Percentiles rank a stretch among this genome's conserved stretches.
phyloP scores from a whole-genome alignment of 2,797 vertebrate species.

The Hafferia zeledoni region DNA sequence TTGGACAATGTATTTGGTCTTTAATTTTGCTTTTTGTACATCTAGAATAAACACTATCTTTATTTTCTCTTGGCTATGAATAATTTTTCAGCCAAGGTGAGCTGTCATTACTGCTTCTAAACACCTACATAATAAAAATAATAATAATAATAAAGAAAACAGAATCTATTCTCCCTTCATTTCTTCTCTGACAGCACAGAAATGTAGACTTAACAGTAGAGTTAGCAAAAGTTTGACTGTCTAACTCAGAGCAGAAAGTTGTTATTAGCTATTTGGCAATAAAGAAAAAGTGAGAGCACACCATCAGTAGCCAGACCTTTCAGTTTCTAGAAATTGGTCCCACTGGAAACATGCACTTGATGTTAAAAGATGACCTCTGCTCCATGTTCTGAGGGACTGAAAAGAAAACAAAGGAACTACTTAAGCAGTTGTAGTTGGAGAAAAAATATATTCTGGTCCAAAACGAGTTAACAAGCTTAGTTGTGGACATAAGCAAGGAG shows the following conservation, averaged over 20 bases:
- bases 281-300: not conserved
- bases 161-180: not conserved
- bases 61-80: not conserved
- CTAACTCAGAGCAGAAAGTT: not conserved
- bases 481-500: not conserved
- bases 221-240: not conserved
- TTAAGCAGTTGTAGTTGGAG: not conserved
- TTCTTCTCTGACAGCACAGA: not conserved
- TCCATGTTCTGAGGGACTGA: not conserved
- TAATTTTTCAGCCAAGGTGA: not conserved
- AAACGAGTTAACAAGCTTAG: not conserved
- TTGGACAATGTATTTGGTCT: not conserved
- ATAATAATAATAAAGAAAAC: not conserved
- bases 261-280: not conserved
- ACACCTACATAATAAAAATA: not conserved
- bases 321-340: constrained; percentile 18
- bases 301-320: not conserved
- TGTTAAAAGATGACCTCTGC: not conserved
- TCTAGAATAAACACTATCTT: not conserved
- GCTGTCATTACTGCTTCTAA: not conserved
- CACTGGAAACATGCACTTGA: not conserved
- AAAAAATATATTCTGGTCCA: not conserved
- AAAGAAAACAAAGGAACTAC: not conserved
- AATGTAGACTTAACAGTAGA: not conserved
- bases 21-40: not conserved